phyloP scores from a whole-genome alignment of 2,888 invertebrate species.

The Erebia palarica region DNA sequence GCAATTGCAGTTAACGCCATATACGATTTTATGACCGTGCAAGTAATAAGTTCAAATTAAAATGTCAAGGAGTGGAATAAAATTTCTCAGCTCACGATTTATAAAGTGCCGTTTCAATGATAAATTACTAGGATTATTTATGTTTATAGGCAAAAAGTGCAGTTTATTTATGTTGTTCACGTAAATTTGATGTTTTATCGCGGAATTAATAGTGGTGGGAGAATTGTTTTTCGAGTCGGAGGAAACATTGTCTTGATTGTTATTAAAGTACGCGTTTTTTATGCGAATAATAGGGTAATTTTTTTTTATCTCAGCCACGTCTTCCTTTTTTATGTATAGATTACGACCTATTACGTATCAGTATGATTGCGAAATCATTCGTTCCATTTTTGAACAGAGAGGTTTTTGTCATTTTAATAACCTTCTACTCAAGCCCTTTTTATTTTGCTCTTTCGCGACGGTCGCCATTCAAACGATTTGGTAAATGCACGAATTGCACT shows the following conservation, averaged over 20 bases:
- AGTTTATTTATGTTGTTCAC: conserved; percentile 27
- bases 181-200: conserved; percentile 24
- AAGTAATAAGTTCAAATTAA: conserved; percentile 40
- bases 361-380: no score
- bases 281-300: not conserved
- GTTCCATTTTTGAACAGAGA: no score
- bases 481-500: no score
- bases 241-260: conserved; percentile 7
- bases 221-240: not conserved
- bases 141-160: conserved; percentile 31
- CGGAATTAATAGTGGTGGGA: conserved; percentile 21
- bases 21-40: conserved; percentile 24
- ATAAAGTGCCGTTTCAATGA: conserved; percentile 39
- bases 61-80: conserved; percentile 37
- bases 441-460: no score
- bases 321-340: no score
- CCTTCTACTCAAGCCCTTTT: no score
- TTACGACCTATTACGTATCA: no score
- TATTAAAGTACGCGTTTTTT: not conserved
- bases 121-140: conserved; percentile 38
- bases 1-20: conserved; percentile 17
- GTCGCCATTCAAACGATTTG: no score
- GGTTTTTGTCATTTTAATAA: no score
- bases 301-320: not conserved
- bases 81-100: conserved; percentile 39